Conservation (phyloP, 1,140 invertebrate species). For the Bombyx mandarina region DNA sequence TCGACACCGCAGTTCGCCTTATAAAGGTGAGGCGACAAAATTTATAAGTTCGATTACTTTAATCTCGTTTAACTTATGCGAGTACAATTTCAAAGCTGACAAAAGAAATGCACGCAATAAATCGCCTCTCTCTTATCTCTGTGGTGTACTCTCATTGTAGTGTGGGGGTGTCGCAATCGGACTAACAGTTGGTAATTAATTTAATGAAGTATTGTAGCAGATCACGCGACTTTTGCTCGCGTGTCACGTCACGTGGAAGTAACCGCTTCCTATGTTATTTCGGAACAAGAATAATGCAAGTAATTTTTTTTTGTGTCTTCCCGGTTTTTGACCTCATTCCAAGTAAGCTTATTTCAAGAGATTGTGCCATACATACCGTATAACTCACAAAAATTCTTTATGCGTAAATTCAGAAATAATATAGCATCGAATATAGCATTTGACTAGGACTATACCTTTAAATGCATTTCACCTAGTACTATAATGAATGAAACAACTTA, state of each 20-base stretch:
- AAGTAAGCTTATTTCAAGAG: neutral
- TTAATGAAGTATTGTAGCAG: conserved; percentile 48
- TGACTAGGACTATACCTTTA: neutral
- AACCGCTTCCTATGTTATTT: conserved; percentile 20
- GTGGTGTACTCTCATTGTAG: conserved; percentile 65
- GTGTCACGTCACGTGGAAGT: conserved; percentile 23
- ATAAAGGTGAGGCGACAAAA: conserved; percentile 70
- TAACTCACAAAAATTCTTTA: too few species aligned
- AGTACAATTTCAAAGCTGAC: conserved; percentile 70
- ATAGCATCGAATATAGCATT: too few species aligned
- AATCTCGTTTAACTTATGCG: conserved; percentile 70
- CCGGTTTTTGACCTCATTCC: conserved; percentile 3
- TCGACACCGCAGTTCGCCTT: conserved; percentile 61
- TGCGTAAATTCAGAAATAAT: too few species aligned
- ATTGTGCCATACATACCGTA: too few species aligned
- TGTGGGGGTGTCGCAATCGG: conserved; percentile 41
- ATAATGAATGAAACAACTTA: too few species aligned
- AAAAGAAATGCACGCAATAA: conserved; percentile 71
- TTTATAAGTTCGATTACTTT: conserved; percentile 72
- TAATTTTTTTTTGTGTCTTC: conserved; percentile 16
- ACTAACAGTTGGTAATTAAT: conserved; percentile 64
- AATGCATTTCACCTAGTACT: neutral
- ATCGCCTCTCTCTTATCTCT: conserved; percentile 58
- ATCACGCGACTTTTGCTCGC: conserved; percentile 50
- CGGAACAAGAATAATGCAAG: conserved; percentile 22